phyloP scores from a whole-genome alignment of 2,888 invertebrate species.

The Apamea anceps region DNA sequence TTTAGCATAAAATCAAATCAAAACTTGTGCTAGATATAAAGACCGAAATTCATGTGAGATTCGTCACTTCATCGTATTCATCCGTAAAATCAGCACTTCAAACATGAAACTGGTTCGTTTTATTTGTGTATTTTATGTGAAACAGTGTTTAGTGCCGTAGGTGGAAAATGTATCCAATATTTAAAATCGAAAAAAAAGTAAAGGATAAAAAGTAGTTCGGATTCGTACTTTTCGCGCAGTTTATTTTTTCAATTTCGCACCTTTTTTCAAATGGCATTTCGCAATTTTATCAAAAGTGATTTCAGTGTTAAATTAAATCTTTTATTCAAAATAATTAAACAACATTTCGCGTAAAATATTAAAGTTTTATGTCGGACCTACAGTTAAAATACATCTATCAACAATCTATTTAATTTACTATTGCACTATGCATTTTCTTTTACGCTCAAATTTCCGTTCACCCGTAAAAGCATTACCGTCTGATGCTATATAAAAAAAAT shows the following conservation, averaged over 20 bases:
- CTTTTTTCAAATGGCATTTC: background rate
- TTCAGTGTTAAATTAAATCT: background rate
- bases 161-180: conserved; percentile 21
- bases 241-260: background rate
- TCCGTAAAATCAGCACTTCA: conserved; percentile 66
- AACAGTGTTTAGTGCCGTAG: conserved; percentile 47
- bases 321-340: background rate
- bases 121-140: conserved; percentile 61
- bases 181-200: background rate
- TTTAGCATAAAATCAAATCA: conserved; percentile 61
- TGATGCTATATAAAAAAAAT: background rate
- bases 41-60: conserved; percentile 63
- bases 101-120: conserved; percentile 78
- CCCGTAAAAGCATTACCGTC: background rate
- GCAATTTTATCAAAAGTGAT: conserved; percentile 17
- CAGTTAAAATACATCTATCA: background rate
- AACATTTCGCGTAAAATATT: background rate
- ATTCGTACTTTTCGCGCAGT: background rate
- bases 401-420: background rate
- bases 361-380: background rate
- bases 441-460: background rate
- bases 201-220: conserved; percentile 11
- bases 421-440: background rate
- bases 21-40: conserved; percentile 72
- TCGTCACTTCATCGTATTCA: conserved; percentile 70